Percentiles rank a stretch among this genome's conserved stretches.
Evolutionary conservation across 2,888 invertebrate species (phyloP).

Genomic region (Rotaria magnacalcarata): DNA sequence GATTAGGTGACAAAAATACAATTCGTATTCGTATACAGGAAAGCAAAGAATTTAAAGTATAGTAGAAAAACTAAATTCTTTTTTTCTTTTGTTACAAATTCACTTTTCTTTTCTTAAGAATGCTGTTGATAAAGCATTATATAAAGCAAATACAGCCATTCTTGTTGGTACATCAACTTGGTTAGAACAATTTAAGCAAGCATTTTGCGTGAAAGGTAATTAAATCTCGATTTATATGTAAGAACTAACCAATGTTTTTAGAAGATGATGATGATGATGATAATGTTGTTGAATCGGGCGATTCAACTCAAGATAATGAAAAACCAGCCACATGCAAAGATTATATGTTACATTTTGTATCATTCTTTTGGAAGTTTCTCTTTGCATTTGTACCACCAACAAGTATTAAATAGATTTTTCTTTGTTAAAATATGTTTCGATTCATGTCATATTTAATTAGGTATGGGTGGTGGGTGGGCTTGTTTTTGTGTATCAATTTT

Average conservation of each 20-base stretch:
- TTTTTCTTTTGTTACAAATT: background rate
- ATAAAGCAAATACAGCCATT: slow-evolving; percentile 85
- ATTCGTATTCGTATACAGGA: slow-evolving; percentile 87
- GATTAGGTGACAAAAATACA: slow-evolving; percentile 78
- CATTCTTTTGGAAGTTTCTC: slow-evolving; percentile 93
- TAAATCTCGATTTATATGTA: background rate
- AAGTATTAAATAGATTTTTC: slow-evolving; percentile 64
- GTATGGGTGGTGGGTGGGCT: slow-evolving; percentile 82
- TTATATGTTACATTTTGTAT: slow-evolving; percentile 89
- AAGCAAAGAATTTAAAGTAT: slow-evolving; percentile 95
- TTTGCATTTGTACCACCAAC: slow-evolving; percentile 98
- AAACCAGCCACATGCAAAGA: slow-evolving; percentile 76
- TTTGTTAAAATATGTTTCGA: background rate
- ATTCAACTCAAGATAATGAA: slow-evolving; percentile 49
- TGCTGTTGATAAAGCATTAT: slow-evolving; percentile 93
- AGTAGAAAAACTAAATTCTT: slow-evolving; percentile 50
- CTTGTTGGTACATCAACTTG: slow-evolving; percentile 88
- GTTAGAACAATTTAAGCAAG: slow-evolving; percentile 97
- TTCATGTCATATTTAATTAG: slow-evolving; percentile 49
- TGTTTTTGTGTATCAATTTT: slow-evolving; percentile 87
- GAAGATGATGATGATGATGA: slow-evolving; percentile 49
- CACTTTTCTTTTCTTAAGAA: slow-evolving; percentile 64
- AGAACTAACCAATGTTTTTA: too few species aligned
- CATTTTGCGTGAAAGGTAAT: slow-evolving; percentile 78
- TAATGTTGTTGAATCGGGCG: slow-evolving; percentile 41